Conservation (phyloP, 1,140 invertebrate genomes). For the Fopius arisanus region DNA sequence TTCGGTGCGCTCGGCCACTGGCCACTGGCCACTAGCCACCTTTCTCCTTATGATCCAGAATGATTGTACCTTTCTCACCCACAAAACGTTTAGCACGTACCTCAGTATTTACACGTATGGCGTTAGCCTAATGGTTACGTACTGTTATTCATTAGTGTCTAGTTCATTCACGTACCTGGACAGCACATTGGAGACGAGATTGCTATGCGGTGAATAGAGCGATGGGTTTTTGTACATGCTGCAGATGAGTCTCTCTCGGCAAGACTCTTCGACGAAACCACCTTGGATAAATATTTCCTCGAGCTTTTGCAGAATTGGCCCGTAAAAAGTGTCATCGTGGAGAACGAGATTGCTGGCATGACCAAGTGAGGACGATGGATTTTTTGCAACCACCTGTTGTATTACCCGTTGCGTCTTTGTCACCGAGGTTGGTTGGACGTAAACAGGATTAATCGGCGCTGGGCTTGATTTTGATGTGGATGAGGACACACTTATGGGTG, state of each 20-base stretch:
- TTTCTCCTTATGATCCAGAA: slow-evolving; percentile 54
- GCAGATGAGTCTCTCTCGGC: slow-evolving; percentile 79
- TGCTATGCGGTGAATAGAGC: slow-evolving; percentile 81
- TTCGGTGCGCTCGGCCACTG: slow-evolving; percentile 42
- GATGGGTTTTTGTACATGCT: slow-evolving; percentile 82
- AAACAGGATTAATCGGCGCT: neutral
- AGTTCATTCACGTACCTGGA: slow-evolving; percentile 74
- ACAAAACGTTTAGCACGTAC: neutral
- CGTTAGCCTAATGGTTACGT: neutral
- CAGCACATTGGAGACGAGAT: slow-evolving; percentile 81
- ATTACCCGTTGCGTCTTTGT: slow-evolving; percentile 11
- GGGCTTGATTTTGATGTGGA: neutral
- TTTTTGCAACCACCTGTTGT: slow-evolving; percentile 6
- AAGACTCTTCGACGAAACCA: slow-evolving; percentile 72
- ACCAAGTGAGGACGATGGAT: neutral
- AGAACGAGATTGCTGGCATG: slow-evolving; percentile 24
- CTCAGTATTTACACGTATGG: neutral
- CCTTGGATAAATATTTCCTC: slow-evolving; percentile 77
- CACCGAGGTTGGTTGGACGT: neutral
- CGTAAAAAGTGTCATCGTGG: slow-evolving; percentile 78
- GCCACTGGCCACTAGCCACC: slow-evolving; percentile 47
- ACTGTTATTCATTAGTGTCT: neutral
- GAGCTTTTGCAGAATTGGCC: slow-evolving; percentile 76
- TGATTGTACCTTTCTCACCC: neutral
- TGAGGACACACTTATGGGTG: neutral